Conservation (phyloP, 2,797 vertebrate genomes). For the Notolabrus celidotus region DNA sequence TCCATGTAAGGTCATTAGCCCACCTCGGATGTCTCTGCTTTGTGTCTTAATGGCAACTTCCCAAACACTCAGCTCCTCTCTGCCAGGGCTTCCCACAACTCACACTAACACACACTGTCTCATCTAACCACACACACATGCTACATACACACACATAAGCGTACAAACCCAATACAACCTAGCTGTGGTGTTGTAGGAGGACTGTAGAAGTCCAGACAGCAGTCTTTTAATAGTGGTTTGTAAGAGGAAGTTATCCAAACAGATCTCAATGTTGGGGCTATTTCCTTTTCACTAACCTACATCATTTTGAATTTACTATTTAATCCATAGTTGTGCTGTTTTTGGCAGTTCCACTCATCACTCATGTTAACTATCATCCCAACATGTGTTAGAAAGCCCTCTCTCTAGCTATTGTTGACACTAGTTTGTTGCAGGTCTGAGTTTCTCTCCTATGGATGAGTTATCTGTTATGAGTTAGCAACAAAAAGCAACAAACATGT, state of each 20-base stretch:
- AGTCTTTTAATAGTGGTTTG: slow-evolving; percentile 60
- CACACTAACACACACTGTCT: slow-evolving; percentile 55
- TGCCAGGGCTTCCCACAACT: slow-evolving; percentile 73
- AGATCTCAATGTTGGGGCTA: slow-evolving; percentile 24
- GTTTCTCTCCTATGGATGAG: not conserved
- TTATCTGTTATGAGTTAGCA: not conserved
- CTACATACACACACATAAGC: slow-evolving; percentile 32
- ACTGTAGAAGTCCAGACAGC: slow-evolving; percentile 35
- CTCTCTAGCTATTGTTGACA: not conserved
- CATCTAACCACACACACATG: slow-evolving; percentile 40
- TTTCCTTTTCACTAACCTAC: slow-evolving; percentile 1
- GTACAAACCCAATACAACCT: slow-evolving; percentile 55
- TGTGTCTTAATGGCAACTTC: slow-evolving; percentile 82
- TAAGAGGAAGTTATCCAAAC: slow-evolving; percentile 37
- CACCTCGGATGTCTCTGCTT: slow-evolving; percentile 80
- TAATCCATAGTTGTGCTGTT: not conserved
- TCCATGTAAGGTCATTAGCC: slow-evolving; percentile 84
- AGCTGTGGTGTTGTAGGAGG: slow-evolving; percentile 47
- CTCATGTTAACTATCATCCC: not conserved
- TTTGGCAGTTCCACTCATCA: not conserved
- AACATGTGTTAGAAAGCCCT: not conserved
- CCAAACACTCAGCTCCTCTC: slow-evolving; percentile 79
- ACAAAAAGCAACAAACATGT: not conserved
- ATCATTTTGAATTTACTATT: slow-evolving; percentile 1
- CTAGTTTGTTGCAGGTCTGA: not conserved